Evolutionary conservation across 2,888 invertebrate genomes (phyloP).

Genomic region (Amphipoea oculea): DNA sequence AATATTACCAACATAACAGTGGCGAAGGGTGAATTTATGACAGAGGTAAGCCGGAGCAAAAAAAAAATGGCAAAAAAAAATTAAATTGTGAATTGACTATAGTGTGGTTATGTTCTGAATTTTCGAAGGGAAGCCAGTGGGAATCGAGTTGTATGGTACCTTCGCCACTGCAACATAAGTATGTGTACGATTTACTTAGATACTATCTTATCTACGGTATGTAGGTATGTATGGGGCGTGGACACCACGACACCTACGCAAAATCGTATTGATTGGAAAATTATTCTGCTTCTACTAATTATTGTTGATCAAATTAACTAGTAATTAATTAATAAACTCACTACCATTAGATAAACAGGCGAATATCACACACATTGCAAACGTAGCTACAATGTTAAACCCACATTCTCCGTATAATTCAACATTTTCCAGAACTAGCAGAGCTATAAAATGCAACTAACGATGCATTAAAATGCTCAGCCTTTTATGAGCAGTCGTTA

Average conservation of each 20-base stretch:
- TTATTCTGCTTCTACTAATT: conserved; percentile 2
- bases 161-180: not conserved
- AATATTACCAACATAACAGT: not conserved
- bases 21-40: too few relatives aligned
- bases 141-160: too few relatives aligned
- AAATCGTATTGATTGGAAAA: conserved; percentile 8
- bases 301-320: conserved; percentile 22
- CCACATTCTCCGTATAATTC: conserved; percentile 43
- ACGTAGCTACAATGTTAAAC: conserved; percentile 31
- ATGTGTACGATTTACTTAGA: not conserved
- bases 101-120: too few relatives aligned
- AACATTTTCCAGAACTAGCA: conserved; percentile 57
- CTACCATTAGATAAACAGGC: conserved; percentile 18
- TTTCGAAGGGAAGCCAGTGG: too few relatives aligned
- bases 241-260: not conserved
- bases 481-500: conserved; percentile 66
- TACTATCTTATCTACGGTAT: not conserved
- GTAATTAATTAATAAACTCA: conserved; percentile 24
- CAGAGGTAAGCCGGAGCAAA: too few relatives aligned
- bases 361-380: conserved; percentile 15
- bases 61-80: too few relatives aligned
- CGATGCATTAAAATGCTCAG: conserved; percentile 64
- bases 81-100: too few relatives aligned
- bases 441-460: conserved; percentile 63
- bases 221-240: not conserved